Evolutionary conservation across 1,140 invertebrate genomes (phyloP).

Genomic region (Drosophila insularis): DNA sequence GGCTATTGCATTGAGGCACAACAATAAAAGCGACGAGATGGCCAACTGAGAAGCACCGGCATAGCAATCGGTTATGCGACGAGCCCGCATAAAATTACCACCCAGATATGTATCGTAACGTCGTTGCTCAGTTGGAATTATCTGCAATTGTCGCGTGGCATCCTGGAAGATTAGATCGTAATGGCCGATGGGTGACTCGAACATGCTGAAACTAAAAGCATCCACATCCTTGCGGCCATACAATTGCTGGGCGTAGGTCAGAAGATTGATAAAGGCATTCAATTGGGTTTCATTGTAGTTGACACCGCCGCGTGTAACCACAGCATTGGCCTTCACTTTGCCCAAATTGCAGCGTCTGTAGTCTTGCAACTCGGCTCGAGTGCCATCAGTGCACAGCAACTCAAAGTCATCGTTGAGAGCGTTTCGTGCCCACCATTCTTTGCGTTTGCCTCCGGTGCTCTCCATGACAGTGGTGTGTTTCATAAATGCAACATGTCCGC

Average conservation of each 20-base stretch:
- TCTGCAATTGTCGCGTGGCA: slow-evolving; percentile 91
- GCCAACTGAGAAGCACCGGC: slow-evolving; percentile 83
- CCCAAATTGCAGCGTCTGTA: slow-evolving; percentile 95
- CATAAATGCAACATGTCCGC: slow-evolving; percentile 97
- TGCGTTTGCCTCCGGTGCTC: slow-evolving; percentile 94
- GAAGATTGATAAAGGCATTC: slow-evolving; percentile 92
- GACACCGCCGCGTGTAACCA: slow-evolving; percentile 91
- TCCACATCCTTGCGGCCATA: slow-evolving; percentile 93
- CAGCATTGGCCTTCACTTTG: slow-evolving; percentile 94
- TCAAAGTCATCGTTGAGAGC: slow-evolving; percentile 96
- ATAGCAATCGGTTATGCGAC: slow-evolving; percentile 90
- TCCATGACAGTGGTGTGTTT: slow-evolving; percentile 95
- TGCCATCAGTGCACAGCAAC: slow-evolving; percentile 96
- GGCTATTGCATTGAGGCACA: slow-evolving; percentile 36
- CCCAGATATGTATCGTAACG: slow-evolving; percentile 87
- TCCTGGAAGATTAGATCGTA: slow-evolving; percentile 96
- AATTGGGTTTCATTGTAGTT: slow-evolving; percentile 91
- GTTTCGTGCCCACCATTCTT: slow-evolving; percentile 96
- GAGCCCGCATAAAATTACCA: slow-evolving; percentile 89
- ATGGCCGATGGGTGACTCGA: slow-evolving; percentile 90
- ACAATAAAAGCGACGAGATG: slow-evolving; percentile 49
- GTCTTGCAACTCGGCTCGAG: slow-evolving; percentile 89
- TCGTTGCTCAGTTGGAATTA: slow-evolving; percentile 86
- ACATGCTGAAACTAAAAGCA: slow-evolving; percentile 96
- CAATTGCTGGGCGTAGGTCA: slow-evolving; percentile 94